Percentiles rank a stretch among this genome's conserved stretches.
phyloP scores from a whole-genome alignment of 2,888 invertebrate species.

The Myopa testacea region DNA sequence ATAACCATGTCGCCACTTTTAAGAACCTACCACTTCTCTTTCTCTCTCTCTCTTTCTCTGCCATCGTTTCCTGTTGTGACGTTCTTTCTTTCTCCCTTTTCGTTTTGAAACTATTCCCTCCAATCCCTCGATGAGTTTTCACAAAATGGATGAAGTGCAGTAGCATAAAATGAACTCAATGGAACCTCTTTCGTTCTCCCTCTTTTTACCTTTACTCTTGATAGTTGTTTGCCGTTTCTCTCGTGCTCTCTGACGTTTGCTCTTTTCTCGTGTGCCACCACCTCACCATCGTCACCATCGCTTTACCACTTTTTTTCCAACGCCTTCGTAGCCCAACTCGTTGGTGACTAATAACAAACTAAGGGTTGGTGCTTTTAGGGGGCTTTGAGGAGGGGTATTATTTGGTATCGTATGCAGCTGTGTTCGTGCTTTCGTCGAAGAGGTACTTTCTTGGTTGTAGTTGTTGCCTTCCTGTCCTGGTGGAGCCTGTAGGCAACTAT shows the following conservation, averaged over 20 bases:
- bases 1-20: slow-evolving; percentile 29
- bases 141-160: neutral
- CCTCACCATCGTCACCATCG: neutral
- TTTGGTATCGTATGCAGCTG: neutral
- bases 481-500: slow-evolving; percentile 28
- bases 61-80: neutral
- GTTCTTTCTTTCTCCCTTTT: too few relatives aligned
- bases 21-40: neutral
- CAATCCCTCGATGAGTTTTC: neutral
- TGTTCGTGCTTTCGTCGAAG: neutral
- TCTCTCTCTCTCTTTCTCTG: neutral
- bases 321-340: neutral
- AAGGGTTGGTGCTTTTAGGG: neutral
- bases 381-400: neutral
- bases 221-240: neutral
- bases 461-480: neutral
- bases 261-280: slow-evolving; percentile 10
- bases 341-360: slow-evolving; percentile 26
- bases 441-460: neutral
- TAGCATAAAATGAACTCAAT: neutral
- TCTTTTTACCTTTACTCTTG: neutral
- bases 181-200: neutral
- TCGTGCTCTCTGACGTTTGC: slow-evolving; percentile 15
- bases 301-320: neutral
- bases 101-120: too few relatives aligned